phyloP scores from a whole-genome alignment of 1,140 invertebrate species.

The Heliconius hewitsoni region DNA sequence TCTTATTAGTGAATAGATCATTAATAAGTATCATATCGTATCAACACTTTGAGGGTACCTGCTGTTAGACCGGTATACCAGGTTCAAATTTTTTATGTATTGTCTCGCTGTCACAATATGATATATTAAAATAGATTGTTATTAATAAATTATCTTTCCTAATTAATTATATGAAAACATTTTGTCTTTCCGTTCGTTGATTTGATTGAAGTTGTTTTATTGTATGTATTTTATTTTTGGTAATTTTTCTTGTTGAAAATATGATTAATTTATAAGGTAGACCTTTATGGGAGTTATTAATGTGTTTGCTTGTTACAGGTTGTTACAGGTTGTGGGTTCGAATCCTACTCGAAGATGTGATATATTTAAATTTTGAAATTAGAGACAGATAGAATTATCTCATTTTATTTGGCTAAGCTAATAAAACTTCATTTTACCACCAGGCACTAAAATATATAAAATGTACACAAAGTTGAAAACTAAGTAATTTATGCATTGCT shows the following conservation, averaged over 20 bases:
- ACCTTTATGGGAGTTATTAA: too few relatives aligned
- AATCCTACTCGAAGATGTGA: too few relatives aligned
- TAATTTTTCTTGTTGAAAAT: not conserved
- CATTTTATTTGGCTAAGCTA: too few relatives aligned
- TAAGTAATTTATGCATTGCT: too few relatives aligned
- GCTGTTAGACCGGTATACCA: constrained; percentile 25
- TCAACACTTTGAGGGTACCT: constrained; percentile 44
- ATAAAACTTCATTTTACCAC: too few relatives aligned
- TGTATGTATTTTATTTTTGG: not conserved
- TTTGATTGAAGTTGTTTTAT: not conserved
- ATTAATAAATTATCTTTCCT: not conserved
- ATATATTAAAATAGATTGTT: constrained; percentile 9
- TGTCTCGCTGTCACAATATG: constrained; percentile 25
- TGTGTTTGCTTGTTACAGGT: too few relatives aligned
- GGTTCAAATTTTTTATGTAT: constrained; percentile 4
- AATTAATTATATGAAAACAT: constrained; percentile 3
- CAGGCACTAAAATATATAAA: too few relatives aligned
- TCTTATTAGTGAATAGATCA: constrained; percentile 54
- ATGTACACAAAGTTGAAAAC: too few relatives aligned
- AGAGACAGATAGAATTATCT: too few relatives aligned
- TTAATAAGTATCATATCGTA: constrained; percentile 48
- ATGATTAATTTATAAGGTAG: too few relatives aligned
- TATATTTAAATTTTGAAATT: too few relatives aligned
- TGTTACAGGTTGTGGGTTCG: too few relatives aligned
- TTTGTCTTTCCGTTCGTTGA: not conserved